Conservation (phyloP, 2,888 invertebrate species). For the Himalopsyche japonica region DNA sequence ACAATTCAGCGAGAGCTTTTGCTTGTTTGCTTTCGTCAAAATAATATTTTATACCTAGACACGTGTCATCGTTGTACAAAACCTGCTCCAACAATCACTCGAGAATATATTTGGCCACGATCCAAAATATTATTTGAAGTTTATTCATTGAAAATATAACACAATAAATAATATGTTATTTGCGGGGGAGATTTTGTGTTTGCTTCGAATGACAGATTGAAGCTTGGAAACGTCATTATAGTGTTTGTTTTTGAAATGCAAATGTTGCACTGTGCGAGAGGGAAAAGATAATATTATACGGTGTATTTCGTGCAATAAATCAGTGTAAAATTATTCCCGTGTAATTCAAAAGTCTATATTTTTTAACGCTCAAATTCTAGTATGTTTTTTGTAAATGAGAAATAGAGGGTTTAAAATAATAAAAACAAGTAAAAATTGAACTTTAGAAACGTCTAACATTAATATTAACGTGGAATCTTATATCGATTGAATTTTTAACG, state of each 20-base stretch:
- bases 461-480: no score
- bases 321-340: neutral
- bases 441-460: no score
- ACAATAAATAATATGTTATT: neutral
- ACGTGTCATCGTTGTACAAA: neutral
- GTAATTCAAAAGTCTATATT: neutral
- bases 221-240: neutral
- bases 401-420: no score
- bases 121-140: neutral
- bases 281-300: neutral
- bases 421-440: no score
- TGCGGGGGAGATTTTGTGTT: neutral
- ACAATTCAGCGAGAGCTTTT: neutral
- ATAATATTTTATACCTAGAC: neutral
- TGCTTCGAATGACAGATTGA: neutral
- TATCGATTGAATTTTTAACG: no score
- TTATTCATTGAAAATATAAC: neutral
- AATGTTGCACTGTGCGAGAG: neutral
- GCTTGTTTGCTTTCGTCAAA: neutral
- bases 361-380: neutral
- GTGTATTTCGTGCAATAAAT: neutral
- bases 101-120: neutral
- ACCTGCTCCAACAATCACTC: neutral
- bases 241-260: neutral
- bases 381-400: neutral